Evolutionary conservation across 2,888 invertebrate genomes (phyloP).

Genomic region (Cataglyphis cursor): DNA sequence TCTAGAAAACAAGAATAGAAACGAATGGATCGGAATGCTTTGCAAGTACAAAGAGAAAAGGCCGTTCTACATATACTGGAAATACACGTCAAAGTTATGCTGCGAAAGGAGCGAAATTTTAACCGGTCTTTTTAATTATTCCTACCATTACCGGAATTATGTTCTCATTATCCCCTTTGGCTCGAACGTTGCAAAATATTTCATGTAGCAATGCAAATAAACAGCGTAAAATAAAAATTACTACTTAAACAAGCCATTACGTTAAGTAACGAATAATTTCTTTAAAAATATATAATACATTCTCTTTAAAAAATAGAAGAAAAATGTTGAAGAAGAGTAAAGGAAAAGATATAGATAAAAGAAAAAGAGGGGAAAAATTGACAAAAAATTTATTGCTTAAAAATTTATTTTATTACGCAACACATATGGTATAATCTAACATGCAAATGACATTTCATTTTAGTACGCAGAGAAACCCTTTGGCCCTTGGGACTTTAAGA

Average conservation of each 20-base stretch:
- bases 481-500: slow-evolving; percentile 93
- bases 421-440: neutral
- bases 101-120: slow-evolving; percentile 79
- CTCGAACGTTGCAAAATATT: neutral
- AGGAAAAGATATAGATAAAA: no score
- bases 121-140: slow-evolving; percentile 58
- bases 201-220: slow-evolving; percentile 5
- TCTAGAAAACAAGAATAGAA: neutral
- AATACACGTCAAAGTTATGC: slow-evolving; percentile 41
- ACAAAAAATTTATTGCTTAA: neutral
- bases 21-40: neutral
- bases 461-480: slow-evolving; percentile 86
- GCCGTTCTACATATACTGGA: neutral
- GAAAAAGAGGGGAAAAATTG: neutral
- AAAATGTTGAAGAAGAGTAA: neutral
- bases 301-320: neutral
- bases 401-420: neutral
- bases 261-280: neutral
- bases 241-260: neutral
- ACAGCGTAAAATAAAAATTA: slow-evolving; percentile 6
- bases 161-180: neutral
- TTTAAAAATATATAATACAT: neutral
- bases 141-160: neutral
- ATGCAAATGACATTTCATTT: slow-evolving; percentile 24
- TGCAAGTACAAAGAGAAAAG: neutral